Percentiles rank a stretch among this genome's conserved stretches.
These are phyloP conservation scores for Schizothorax lantsangensis DNA, from an alignment of 2,797 vertebrate species.

Conservation along the genomic window DNA sequence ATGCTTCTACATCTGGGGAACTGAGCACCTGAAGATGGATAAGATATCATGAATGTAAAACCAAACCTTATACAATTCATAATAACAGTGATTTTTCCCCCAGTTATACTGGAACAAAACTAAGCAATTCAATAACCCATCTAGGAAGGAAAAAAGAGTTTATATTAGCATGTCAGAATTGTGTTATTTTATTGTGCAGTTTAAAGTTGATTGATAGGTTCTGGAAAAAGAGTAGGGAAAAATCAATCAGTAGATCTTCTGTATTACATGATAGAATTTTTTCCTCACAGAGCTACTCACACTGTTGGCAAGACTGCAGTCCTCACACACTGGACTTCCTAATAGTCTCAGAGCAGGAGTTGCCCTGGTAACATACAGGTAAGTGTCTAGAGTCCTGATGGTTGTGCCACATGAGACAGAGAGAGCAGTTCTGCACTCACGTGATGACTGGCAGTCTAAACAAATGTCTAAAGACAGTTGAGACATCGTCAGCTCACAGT, in stretches of 20 bases:
- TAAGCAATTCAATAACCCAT: too few species aligned
- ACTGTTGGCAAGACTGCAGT: conserved; percentile 70
- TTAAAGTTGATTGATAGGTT: conserved; percentile 67
- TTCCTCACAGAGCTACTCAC: conserved; percentile 68
- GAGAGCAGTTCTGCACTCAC: not conserved
- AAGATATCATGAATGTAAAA: not conserved
- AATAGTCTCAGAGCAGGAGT: conserved; percentile 73
- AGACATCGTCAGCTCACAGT: not conserved
- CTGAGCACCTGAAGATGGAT: not conserved
- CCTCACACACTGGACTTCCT: conserved; percentile 61
- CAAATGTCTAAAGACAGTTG: conserved; percentile 9
- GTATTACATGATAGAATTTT: conserved; percentile 55
- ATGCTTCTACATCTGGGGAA: not conserved
- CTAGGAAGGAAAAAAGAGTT: too few species aligned
- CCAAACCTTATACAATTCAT: conserved; percentile 66
- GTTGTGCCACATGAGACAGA: conserved; percentile 22
- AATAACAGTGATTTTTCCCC: conserved; percentile 63
- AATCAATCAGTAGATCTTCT: conserved; percentile 47
- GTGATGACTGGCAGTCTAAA: conserved; percentile 24
- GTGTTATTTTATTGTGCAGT: conserved; percentile 64
- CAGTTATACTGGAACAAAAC: not conserved
- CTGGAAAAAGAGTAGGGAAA: conserved; percentile 30
- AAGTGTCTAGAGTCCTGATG: conserved; percentile 62
- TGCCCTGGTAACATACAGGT: conserved; percentile 69
- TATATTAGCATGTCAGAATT: too few species aligned